Evolutionary conservation across 2,888 invertebrate species (phyloP).

Genomic region (Trachelus tabidus): DNA sequence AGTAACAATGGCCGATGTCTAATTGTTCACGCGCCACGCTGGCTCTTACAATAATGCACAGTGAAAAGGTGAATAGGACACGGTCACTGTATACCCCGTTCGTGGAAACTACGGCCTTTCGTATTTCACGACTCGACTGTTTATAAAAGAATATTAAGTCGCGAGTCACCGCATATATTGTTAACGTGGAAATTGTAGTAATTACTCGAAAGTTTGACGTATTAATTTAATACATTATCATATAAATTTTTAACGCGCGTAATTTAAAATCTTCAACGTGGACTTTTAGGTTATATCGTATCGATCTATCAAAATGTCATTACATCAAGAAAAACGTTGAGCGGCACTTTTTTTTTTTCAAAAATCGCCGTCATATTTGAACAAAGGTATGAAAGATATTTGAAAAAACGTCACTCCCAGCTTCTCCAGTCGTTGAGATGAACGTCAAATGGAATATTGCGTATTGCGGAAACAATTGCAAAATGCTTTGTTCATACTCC

Average conservation of each 20-base stretch:
- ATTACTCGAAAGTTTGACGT: neutral
- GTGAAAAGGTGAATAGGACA: neutral
- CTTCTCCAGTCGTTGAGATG: neutral
- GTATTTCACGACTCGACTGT: constrained; percentile 39
- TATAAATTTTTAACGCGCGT: neutral
- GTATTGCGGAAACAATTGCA: too few relatives aligned
- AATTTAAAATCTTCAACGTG: neutral
- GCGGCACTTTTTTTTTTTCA: neutral
- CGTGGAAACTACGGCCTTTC: constrained; percentile 62
- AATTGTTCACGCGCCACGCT: neutral
- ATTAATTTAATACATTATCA: neutral
- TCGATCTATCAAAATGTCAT: neutral
- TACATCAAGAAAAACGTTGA: neutral
- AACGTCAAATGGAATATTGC: neutral
- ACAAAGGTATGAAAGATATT: neutral
- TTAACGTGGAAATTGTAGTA: neutral
- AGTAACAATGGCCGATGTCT: neutral
- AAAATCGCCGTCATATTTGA: neutral
- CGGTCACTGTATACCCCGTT: neutral
- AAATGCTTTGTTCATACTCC: too few relatives aligned
- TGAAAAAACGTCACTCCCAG: too few relatives aligned
- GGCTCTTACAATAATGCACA: neutral
- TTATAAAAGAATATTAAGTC: constrained; percentile 25
- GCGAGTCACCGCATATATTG: neutral
- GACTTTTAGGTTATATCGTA: neutral